Evolutionary conservation across 2,888 invertebrate genomes (phyloP).

Genomic region (Oxyteleia sp.): DNA sequence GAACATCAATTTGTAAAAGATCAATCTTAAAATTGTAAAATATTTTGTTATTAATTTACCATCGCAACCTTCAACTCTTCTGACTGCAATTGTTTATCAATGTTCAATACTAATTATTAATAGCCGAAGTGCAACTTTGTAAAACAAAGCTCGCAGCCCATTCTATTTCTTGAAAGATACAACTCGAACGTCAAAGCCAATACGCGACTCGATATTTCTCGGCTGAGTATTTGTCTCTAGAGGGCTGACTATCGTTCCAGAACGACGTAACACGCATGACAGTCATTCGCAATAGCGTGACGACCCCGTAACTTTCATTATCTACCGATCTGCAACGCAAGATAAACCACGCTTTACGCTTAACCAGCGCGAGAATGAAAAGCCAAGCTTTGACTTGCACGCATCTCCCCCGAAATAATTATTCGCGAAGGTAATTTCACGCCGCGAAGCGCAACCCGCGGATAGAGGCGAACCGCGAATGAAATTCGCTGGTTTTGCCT

Average conservation of each 20-base stretch:
- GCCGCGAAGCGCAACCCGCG: constrained; percentile 40
- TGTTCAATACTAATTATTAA: constrained; percentile 27
- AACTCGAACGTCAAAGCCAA: constrained; percentile 61
- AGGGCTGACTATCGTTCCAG: constrained; percentile 69
- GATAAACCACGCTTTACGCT: constrained; percentile 72
- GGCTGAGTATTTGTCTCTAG: constrained; percentile 64
- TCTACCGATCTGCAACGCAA: constrained; percentile 68
- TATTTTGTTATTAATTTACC: too few species aligned
- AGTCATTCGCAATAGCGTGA: constrained; percentile 70
- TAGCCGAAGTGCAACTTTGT: constrained; percentile 20
- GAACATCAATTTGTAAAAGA: too few species aligned
- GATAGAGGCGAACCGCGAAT: constrained; percentile 49
- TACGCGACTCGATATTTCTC: constrained; percentile 72
- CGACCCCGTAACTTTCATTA: constrained; percentile 71
- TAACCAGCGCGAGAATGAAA: constrained; percentile 70
- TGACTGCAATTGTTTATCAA: background rate
- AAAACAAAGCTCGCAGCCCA: background rate
- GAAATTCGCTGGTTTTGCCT: constrained; percentile 33
- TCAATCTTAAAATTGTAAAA: too few species aligned
- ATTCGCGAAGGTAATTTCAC: constrained; percentile 72
- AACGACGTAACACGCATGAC: constrained; percentile 70
- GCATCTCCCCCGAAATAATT: constrained; percentile 68
- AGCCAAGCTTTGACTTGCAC: constrained; percentile 69
- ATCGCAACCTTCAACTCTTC: too few species aligned
- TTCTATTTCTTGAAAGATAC: constrained; percentile 33